Evolutionary conservation across 2,888 invertebrate species (phyloP).

Genomic region (Nowickia ferox): DNA sequence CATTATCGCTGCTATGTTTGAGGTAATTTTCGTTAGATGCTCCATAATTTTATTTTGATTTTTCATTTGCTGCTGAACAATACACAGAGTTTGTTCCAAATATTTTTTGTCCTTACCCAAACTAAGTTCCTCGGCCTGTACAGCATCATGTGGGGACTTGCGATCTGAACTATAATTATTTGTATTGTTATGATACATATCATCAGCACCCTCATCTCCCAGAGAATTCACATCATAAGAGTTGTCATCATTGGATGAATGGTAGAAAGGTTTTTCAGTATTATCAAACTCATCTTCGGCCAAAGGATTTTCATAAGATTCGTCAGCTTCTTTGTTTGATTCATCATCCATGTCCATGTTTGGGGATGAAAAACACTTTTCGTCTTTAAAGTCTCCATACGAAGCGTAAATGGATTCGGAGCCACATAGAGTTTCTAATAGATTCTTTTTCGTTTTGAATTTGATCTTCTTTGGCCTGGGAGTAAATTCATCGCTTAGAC

Average conservation of each 20-base stretch:
- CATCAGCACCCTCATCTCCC: slow-evolving; percentile 2
- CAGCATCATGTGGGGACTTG: neutral
- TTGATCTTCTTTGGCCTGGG: slow-evolving; percentile 39
- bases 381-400: slow-evolving; percentile 16
- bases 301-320: slow-evolving; percentile 40
- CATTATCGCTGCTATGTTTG: slow-evolving; percentile 46
- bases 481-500: slow-evolving; percentile 37
- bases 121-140: slow-evolving; percentile 10
- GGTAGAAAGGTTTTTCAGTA: slow-evolving; percentile 30
- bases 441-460: slow-evolving; percentile 54
- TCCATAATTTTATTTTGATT: slow-evolving; percentile 64
- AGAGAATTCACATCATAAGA: slow-evolving; percentile 34
- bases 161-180: slow-evolving; percentile 42
- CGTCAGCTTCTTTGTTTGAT: slow-evolving; percentile 9
- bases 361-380: slow-evolving; percentile 17
- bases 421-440: slow-evolving; percentile 41
- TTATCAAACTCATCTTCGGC: slow-evolving; percentile 42
- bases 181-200: slow-evolving; percentile 26
- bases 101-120: slow-evolving; percentile 25
- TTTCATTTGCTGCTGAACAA: slow-evolving; percentile 52
- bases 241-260: slow-evolving; percentile 35
- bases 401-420: slow-evolving; percentile 52
- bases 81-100: slow-evolving; percentile 38
- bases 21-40: slow-evolving; percentile 58
- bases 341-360: slow-evolving; percentile 22